Percentiles rank a stretch among this genome's conserved stretches.
Evolutionary conservation across 2,113 vertebrate species (phyloP).

Genomic region (Charadrius vociferus): DNA sequence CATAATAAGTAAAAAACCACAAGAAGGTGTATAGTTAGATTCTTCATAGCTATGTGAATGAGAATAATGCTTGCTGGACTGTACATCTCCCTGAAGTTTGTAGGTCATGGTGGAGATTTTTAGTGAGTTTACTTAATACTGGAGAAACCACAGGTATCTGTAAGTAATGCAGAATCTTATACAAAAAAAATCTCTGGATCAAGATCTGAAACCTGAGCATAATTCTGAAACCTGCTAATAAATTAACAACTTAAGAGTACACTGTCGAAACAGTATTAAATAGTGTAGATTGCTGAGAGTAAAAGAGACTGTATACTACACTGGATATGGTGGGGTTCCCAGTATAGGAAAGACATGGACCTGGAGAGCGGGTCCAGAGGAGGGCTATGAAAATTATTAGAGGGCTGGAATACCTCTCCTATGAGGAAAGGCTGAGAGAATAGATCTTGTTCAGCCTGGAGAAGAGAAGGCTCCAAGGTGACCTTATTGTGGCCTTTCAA

Average conservation of each 20-base stretch:
- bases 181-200: neutral
- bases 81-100: neutral
- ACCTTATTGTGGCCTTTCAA: neutral
- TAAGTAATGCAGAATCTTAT: neutral
- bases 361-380: neutral
- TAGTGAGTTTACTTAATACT: neutral
- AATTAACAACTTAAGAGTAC: neutral
- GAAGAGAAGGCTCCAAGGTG: accelerated
- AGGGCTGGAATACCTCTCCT: neutral
- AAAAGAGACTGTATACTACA: neutral
- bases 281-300: neutral
- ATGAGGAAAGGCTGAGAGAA: neutral
- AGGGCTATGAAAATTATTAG: neutral
- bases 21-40: neutral
- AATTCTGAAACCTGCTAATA: neutral
- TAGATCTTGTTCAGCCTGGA: accelerated
- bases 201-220: neutral
- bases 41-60: neutral
- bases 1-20: neutral
- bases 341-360: neutral
- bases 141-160: neutral
- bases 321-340: accelerated
- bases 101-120: neutral
- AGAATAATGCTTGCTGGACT: neutral
- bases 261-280: neutral